Evolutionary conservation across 2,888 invertebrate species (phyloP).

Genomic region (Pegoplata infirma): DNA sequence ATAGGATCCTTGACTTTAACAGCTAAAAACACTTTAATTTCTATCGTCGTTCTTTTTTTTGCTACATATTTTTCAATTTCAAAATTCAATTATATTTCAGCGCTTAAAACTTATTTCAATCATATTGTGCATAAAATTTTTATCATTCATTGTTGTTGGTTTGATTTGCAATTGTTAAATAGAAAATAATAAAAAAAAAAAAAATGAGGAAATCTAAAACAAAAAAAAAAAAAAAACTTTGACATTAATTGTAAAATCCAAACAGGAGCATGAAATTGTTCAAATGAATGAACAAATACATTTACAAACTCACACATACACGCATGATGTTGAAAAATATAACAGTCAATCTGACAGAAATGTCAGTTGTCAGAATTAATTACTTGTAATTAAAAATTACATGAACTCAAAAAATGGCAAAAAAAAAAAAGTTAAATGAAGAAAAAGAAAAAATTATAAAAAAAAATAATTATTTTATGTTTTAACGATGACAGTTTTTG

Average conservation of each 20-base stretch:
- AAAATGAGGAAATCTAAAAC: constrained; percentile 13
- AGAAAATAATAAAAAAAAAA: too few species aligned
- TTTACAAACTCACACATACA: constrained; percentile 15
- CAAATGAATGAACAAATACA: constrained; percentile 24
- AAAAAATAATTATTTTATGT: constrained; percentile 37
- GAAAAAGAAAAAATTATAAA: too few species aligned
- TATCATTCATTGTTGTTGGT: constrained; percentile 36
- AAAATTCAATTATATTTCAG: neutral
- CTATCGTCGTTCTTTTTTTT: neutral
- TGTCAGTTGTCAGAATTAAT: constrained; percentile 64
- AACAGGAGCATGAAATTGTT: constrained; percentile 42
- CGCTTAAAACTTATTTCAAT: constrained; percentile 44
- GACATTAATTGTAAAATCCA: constrained; percentile 57
- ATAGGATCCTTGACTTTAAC: too few species aligned
- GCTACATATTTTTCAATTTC: neutral
- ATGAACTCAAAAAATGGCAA: constrained; percentile 19
- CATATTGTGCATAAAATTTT: constrained; percentile 49
- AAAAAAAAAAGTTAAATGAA: too few species aligned
- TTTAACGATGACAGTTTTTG: constrained; percentile 51
- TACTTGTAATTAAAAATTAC: constrained; percentile 61
- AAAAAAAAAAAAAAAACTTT: constrained; percentile 41
- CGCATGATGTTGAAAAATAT: constrained; percentile 63
- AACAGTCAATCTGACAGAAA: constrained; percentile 62
- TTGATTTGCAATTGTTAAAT: constrained; percentile 27
- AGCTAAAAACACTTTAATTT: too few species aligned